Percentiles rank a stretch among this genome's conserved stretches.
Evolutionary conservation across 2,113 vertebrate species (phyloP).

Genomic region (Sinosuthora webbiana): DNA sequence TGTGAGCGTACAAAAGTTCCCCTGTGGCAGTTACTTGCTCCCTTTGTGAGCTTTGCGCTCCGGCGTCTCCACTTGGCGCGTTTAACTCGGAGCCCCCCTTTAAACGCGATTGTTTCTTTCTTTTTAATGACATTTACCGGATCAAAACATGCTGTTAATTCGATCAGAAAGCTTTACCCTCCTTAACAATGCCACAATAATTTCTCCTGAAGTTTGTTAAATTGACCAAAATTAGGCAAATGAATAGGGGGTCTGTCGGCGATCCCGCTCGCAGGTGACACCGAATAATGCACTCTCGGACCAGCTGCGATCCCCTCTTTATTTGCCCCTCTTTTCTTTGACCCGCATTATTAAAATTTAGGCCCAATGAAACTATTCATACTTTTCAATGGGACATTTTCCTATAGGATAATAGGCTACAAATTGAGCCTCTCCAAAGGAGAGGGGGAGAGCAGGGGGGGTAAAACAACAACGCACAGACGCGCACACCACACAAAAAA

Average conservation of each 20-base stretch:
- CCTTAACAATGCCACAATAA: constrained; percentile 98
- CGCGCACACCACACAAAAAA: constrained; percentile 61
- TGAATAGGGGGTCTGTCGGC: constrained; percentile 97
- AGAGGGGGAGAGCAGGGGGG: constrained; percentile 80
- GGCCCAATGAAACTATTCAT: constrained; percentile 98
- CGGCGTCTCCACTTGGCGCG: constrained; percentile 99
- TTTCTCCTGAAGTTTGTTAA: constrained; percentile 99
- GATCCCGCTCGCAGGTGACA: constrained; percentile 95
- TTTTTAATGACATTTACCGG: constrained; percentile 99
- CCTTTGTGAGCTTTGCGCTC: constrained; percentile 97
- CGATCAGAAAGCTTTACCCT: constrained; percentile 99
- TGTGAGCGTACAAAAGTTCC: constrained; percentile 95
- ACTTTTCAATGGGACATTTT: constrained; percentile 99
- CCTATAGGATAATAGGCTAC: constrained; percentile 99
- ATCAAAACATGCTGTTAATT: constrained; percentile 99
- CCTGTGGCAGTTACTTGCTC: constrained; percentile 91
- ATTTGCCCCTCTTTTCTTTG: constrained; percentile 91
- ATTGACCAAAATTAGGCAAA: constrained; percentile 99
- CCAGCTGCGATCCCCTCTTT: constrained; percentile 98
- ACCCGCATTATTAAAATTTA: constrained; percentile 97
- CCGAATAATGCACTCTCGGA: constrained; percentile 93
- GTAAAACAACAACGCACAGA: constrained; percentile 62
- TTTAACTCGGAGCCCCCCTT: constrained; percentile 90
- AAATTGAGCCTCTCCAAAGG: constrained; percentile 98
- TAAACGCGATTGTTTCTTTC: constrained; percentile 99